phyloP scores from a whole-genome alignment of 2,888 invertebrate genomes.

The Antitype chi region DNA sequence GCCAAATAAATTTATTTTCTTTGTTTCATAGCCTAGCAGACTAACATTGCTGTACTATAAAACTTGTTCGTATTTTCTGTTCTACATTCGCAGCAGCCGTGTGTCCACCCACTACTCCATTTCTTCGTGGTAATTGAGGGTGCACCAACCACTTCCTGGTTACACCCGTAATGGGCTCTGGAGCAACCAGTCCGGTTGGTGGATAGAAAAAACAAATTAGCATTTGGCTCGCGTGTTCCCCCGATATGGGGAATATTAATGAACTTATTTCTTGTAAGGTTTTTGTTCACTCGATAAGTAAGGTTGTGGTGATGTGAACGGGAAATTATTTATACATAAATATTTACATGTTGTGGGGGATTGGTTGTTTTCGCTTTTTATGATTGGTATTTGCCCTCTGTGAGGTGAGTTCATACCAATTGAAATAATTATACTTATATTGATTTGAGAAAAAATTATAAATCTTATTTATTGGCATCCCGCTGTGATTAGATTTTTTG shows the following conservation, averaged over 20 bases:
- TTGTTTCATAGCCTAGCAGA: background rate
- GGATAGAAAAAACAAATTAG: conserved; percentile 74
- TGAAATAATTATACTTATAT: conserved; percentile 13
- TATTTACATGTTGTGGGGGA: conserved; percentile 11
- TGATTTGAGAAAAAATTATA: background rate
- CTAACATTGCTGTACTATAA: background rate
- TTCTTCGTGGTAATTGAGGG: conserved; percentile 85
- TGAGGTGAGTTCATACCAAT: background rate
- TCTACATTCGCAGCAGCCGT: conserved; percentile 26
- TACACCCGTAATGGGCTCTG: conserved; percentile 76
- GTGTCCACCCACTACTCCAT: conserved; percentile 75
- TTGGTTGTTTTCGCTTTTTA: conserved; percentile 2
- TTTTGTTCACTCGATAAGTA: conserved; percentile 32
- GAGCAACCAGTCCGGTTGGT: conserved; percentile 69
- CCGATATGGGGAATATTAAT: conserved; percentile 63
- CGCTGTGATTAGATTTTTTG: background rate
- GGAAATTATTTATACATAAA: conserved; percentile 5
- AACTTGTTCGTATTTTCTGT: background rate
- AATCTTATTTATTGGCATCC: background rate
- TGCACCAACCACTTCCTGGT: conserved; percentile 80
- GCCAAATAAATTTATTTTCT: too few relatives aligned
- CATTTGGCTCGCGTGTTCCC: conserved; percentile 61
- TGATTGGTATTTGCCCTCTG: background rate
- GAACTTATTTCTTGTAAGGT: conserved; percentile 55
- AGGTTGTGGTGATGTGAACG: conserved; percentile 24